Evolutionary conservation across 2,797 vertebrate species (phyloP).

Genomic region (Kryptolebias ocellatus): DNA sequence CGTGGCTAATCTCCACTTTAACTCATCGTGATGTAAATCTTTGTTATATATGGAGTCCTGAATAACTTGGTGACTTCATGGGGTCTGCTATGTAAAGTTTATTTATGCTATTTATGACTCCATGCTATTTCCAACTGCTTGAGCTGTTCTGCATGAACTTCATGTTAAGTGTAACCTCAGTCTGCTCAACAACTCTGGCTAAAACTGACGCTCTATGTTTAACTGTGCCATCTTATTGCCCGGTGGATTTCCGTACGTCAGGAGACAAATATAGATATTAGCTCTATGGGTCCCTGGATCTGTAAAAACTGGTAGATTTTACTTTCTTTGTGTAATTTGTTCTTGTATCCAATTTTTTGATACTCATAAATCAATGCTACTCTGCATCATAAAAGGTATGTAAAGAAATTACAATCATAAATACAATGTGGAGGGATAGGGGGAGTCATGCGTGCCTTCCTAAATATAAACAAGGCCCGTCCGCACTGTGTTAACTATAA

Average conservation of each 20-base stretch:
- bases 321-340: not conserved
- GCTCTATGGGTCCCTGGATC: slow-evolving; percentile 31
- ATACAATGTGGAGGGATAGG: slow-evolving; percentile 55
- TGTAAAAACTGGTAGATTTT: not conserved
- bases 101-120: slow-evolving; percentile 46
- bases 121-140: slow-evolving; percentile 59
- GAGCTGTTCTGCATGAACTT: slow-evolving; percentile 60
- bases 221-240: slow-evolving; percentile 66
- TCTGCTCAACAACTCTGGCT: slow-evolving; percentile 57
- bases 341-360: not conserved
- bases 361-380: too few relatives aligned
- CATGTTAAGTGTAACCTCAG: slow-evolving; percentile 63
- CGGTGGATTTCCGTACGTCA: slow-evolving; percentile 47
- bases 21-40: slow-evolving; percentile 14
- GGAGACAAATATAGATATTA: slow-evolving; percentile 67
- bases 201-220: slow-evolving; percentile 73
- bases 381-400: not conserved
- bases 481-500: slow-evolving; percentile 62
- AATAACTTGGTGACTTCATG: slow-evolving; percentile 64
- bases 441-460: slow-evolving; percentile 59
- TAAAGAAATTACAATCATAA: slow-evolving; percentile 70
- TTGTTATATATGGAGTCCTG: slow-evolving; percentile 5
- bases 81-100: slow-evolving; percentile 43
- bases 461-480: slow-evolving; percentile 78
- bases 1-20: slow-evolving; percentile 18